Conservation (phyloP, 2,113 vertebrate species). For the Paramormyrops kingsleyae region DNA sequence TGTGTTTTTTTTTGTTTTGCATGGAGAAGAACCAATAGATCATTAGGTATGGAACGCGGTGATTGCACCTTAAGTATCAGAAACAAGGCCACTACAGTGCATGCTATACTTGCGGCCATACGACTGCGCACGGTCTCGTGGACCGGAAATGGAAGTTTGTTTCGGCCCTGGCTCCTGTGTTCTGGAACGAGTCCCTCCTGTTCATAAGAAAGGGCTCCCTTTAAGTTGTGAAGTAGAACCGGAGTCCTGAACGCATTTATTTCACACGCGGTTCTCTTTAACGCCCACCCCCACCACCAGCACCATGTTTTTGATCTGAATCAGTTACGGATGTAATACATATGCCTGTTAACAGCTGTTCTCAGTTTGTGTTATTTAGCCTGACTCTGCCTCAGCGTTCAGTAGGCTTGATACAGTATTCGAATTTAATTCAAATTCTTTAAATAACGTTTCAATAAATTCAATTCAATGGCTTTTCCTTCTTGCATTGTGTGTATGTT, state of each 20-base stretch:
- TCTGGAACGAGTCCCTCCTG: not conserved
- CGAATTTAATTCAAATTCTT: not conserved
- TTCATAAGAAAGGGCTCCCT: not conserved
- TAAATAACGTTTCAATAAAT: not conserved
- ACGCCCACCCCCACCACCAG: not conserved
- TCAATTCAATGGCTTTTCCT: not conserved
- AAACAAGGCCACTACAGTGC: not conserved
- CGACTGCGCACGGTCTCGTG: not conserved
- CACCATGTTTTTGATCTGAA: not conserved
- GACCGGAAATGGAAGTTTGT: not conserved
- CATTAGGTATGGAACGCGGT: not conserved
- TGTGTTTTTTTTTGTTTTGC: not conserved
- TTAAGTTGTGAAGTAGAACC: not conserved
- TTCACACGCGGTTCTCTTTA: not conserved
- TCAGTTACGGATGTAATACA: constrained; percentile 1
- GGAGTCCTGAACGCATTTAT: not conserved
- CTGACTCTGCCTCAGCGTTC: not conserved
- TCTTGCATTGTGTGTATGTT: not conserved
- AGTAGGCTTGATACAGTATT: not conserved
- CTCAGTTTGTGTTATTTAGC: not conserved
- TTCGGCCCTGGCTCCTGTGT: not conserved
- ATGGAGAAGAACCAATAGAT: not conserved
- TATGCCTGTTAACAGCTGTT: not conserved
- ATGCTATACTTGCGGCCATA: not conserved
- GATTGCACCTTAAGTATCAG: not conserved